A percentile compares a stretch with the other conserved stretches of the same genome.
Conservation (phyloP, 2,888 invertebrate genomes). For the Drosophila gaucha region DNA sequence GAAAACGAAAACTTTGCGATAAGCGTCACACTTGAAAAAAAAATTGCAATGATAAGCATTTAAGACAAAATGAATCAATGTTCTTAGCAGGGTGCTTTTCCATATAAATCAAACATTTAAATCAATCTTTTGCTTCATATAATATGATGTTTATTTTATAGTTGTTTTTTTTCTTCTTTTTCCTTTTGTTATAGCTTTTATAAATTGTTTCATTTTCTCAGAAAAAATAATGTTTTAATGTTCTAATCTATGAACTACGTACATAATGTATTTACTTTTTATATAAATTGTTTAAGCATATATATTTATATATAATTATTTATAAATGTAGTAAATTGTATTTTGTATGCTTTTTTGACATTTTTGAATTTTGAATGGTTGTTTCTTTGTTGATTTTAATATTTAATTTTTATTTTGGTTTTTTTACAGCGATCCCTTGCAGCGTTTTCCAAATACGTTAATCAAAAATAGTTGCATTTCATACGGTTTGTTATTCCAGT, state of each 20-base stretch:
- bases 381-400: constrained; percentile 19
- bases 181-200: constrained; percentile 51
- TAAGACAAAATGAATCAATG: not conserved
- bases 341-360: constrained; percentile 55
- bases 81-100: constrained; percentile 3
- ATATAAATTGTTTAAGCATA: constrained; percentile 33
- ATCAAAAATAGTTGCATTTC: constrained; percentile 68
- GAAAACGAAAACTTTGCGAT: constrained; percentile 3
- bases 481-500: constrained; percentile 19
- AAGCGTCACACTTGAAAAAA: constrained; percentile 2
- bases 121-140: constrained; percentile 34
- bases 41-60: constrained; percentile 13
- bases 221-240: constrained; percentile 70
- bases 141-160: constrained; percentile 61
- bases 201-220: constrained; percentile 73
- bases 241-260: constrained; percentile 52
- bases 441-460: constrained; percentile 65
- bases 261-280: constrained; percentile 40
- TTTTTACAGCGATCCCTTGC: constrained; percentile 60
- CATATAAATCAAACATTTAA: not conserved
- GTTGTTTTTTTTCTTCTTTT: constrained; percentile 27
- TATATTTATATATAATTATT: constrained; percentile 44
- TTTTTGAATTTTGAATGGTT: constrained; percentile 57
- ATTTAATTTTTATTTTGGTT: constrained; percentile 13
- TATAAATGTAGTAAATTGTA: constrained; percentile 60